Percentiles rank a stretch among this genome's conserved stretches.
phyloP scores from a whole-genome alignment of 2,888 invertebrate genomes.

The Chrysodeixis includens region DNA sequence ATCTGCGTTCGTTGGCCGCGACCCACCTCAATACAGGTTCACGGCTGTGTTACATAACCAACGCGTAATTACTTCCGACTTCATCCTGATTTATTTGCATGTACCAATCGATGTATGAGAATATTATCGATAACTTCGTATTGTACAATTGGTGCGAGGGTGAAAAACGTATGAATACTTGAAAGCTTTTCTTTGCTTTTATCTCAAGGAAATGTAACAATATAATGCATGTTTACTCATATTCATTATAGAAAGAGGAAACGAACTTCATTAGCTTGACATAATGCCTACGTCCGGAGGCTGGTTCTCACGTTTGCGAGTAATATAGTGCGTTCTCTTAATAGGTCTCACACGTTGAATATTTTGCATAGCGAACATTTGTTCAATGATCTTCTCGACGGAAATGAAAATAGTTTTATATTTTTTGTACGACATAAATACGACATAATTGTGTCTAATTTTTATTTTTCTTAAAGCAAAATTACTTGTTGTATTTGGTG shows the following conservation, averaged over 20 bases:
- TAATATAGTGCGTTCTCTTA: slow-evolving; percentile 34
- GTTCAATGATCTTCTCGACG: neutral
- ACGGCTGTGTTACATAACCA: slow-evolving; percentile 72
- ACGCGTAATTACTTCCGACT: slow-evolving; percentile 77
- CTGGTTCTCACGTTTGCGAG: slow-evolving; percentile 39
- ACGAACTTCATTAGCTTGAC: slow-evolving; percentile 47
- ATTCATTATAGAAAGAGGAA: slow-evolving; percentile 29
- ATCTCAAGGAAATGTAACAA: slow-evolving; percentile 42
- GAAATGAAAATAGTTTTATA: neutral
- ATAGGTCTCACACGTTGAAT: slow-evolving; percentile 26
- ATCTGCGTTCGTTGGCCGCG: slow-evolving; percentile 75
- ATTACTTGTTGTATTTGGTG: too few species aligned
- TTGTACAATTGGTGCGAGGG: slow-evolving; percentile 30
- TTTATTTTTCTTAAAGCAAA: too few species aligned
- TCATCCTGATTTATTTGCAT: slow-evolving; percentile 66
- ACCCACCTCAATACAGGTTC: slow-evolving; percentile 77
- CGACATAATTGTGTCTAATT: too few species aligned
- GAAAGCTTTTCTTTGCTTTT: slow-evolving; percentile 19
- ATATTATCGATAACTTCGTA: slow-evolving; percentile 35
- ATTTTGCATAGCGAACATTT: slow-evolving; percentile 1
- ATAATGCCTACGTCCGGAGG: slow-evolving; percentile 38
- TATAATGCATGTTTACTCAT: slow-evolving; percentile 33
- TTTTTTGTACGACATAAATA: slow-evolving; percentile 11
- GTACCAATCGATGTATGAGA: slow-evolving; percentile 54
- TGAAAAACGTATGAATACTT: slow-evolving; percentile 22